Conservation (phyloP, 2,888 invertebrate species). For the Cryptophagus acutangulus region DNA sequence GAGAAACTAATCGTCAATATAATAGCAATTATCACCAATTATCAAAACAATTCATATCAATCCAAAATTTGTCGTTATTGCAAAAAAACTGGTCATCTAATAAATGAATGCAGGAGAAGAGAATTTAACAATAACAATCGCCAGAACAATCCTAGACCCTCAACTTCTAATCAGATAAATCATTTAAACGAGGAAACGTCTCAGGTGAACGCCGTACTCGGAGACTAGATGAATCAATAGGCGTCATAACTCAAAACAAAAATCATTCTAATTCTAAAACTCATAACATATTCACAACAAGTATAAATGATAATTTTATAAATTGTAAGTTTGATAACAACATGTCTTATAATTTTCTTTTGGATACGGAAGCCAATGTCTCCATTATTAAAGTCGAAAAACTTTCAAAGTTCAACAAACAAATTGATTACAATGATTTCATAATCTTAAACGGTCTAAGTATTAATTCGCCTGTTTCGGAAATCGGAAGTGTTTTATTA, state of each 20-base stretch:
- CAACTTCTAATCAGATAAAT: neutral
- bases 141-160: too few species aligned
- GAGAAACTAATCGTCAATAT: too few species aligned
- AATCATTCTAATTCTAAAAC: neutral
- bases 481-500: neutral
- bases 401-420: neutral
- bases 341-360: neutral
- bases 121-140: constrained; percentile 8
- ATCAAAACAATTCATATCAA: constrained; percentile 3
- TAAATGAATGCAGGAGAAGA: constrained; percentile 14
- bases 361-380: neutral
- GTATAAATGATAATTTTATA: neutral
- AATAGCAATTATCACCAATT: too few species aligned
- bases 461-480: neutral
- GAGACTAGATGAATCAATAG: neutral
- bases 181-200: too few species aligned
- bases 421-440: neutral
- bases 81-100: constrained; percentile 14
- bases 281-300: neutral
- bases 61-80: constrained; percentile 15
- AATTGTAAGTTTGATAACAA: neutral
- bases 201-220: neutral
- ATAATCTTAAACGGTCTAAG: neutral
- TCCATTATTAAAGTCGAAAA: neutral
- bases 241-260: constrained; percentile 1